Evolutionary conservation across 53 echinoderm and acorn worm genomes (phyloP), one percentile per base, ranked within the genome.

Genomic region (Hippasteria phrygiana): DNA sequence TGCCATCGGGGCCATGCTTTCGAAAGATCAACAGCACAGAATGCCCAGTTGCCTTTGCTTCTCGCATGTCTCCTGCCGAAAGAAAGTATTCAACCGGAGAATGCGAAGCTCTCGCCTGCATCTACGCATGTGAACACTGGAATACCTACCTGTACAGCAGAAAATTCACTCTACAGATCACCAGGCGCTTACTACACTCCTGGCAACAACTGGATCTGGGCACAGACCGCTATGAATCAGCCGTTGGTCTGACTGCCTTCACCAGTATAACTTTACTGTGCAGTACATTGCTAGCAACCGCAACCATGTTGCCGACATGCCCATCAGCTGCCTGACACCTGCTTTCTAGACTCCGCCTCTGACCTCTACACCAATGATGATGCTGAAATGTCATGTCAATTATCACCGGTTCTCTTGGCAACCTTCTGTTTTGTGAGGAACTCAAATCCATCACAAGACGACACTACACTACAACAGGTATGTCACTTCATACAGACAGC

Each of bases 121-220:
- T 91, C 0, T 87, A 77, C 9, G 87, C 92, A 24, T 81, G 80
- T 47, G 92, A 92, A 77, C 88, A 92, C 36, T 92, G 88, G 88
- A 89, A 92, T 51, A 59, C 83, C 24, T 92, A 92, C 53, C 53
- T 88, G 24, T 92, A 76, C 26, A 89, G 92, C 28, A 56, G 89
- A 22, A 63, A 82, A 18, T 92, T 92, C 74, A 92, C 83, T 8
- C 88, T 92, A 92, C 92, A 3, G 88, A 92, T 8, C 92, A 88
- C 31, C 88, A 92, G 26, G 88, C 92, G 26, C 62, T 92, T 37
- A 92, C 92, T 27, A 88, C 92, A 0, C 78, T 91, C 6, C 73
- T 92, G 5, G 53, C 54, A 18, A 81, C 92, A 2, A 55, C 80
- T n/a, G 74, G 88, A 2, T 72, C 80, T 69, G 92, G 82, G 12